Evolutionary conservation across 1,140 invertebrate genomes (phyloP), one percentile per base, ranked within the genome.

Genomic region (Drosophila bocqueti): DNA sequence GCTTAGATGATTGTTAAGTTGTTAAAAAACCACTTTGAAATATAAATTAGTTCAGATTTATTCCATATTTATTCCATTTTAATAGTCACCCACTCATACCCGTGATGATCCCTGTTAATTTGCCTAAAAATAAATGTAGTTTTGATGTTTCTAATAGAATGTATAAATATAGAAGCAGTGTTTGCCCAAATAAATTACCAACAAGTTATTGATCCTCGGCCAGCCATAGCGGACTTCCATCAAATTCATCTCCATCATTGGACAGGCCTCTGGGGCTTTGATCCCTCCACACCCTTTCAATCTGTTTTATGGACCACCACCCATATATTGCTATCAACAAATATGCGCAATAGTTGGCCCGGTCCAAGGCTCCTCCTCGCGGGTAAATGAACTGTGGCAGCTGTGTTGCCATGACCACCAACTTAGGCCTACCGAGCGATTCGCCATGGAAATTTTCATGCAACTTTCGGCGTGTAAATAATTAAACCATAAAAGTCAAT

Each of bases 391-490:
- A 89, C 83, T 87, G 57, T 60, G 16, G 52, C 24, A 43, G 18
- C 46, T 69, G 54, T 55, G 34, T 40, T 57, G 68, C 79, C 83
- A 72, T 85, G 83, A 87, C 80, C 84, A 83, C 57, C 55, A 74
- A 87, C 46, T 89, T 59, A 63, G 63, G 40, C 47, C 50, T 49
- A 55, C 64, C 49, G 43, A 47, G 50, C 34, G 52, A 67, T 72
- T 83, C 50, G 73, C 80, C 84, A 78, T 78, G 84, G 65, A 80
- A 76, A 84, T 75, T 83, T 79, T 80, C 76, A 78, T 83, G 77
- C 71, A 87, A 83, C 77, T 78, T 81, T 78, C 63, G 34, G 57
- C 46, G 74, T 79, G 83, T 86, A 82, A 85, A 81, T 87, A 87
- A 87, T 71, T 59, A 79, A 89, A 63, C 68, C 76, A 87, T 87